Percentiles rank a stretch among this genome's conserved stretches.
Evolutionary conservation across 2,888 invertebrate genomes (phyloP).

Genomic region (Aquatica leii): DNA sequence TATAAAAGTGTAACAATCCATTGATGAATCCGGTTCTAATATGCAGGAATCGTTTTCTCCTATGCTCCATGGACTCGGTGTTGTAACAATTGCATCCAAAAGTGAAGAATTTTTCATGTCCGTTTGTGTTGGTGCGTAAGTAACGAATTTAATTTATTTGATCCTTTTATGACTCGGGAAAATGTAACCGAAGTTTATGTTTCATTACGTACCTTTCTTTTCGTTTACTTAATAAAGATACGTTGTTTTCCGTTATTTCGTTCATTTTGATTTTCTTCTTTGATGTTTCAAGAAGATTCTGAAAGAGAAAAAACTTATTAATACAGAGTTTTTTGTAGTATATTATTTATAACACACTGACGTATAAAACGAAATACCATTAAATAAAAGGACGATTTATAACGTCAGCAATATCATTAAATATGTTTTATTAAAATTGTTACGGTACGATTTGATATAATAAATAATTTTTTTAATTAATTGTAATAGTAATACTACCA

Average conservation of each 20-base stretch:
- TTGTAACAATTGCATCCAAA: constrained; percentile 14
- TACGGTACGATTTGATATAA: too few species aligned
- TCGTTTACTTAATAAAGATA: constrained; percentile 1
- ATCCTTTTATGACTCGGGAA: constrained; percentile 3
- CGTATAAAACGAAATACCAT: too few species aligned
- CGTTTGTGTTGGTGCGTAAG: neutral
- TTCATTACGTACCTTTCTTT: constrained; percentile 16
- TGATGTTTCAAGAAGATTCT: too few species aligned
- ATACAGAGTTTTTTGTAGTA: too few species aligned
- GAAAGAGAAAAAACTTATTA: neutral
- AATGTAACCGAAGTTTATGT: constrained; percentile 16
- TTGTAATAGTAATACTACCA: too few species aligned
- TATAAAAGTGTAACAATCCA: constrained; percentile 76
- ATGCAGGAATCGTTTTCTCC: constrained; percentile 28
- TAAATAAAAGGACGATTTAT: too few species aligned
- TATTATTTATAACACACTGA: too few species aligned
- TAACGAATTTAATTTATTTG: neutral
- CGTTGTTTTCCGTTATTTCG: neutral
- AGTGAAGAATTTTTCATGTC: constrained; percentile 32
- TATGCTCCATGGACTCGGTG: constrained; percentile 26
- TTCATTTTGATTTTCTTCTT: too few species aligned
- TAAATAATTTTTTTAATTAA: too few species aligned
- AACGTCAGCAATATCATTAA: too few species aligned
- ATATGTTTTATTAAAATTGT: too few species aligned
- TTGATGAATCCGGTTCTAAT: constrained; percentile 17